These are phyloP conservation scores for Drosophila austrosaltans DNA, from an alignment of 2,888 invertebrate species.

Conservation along the genomic window DNA sequence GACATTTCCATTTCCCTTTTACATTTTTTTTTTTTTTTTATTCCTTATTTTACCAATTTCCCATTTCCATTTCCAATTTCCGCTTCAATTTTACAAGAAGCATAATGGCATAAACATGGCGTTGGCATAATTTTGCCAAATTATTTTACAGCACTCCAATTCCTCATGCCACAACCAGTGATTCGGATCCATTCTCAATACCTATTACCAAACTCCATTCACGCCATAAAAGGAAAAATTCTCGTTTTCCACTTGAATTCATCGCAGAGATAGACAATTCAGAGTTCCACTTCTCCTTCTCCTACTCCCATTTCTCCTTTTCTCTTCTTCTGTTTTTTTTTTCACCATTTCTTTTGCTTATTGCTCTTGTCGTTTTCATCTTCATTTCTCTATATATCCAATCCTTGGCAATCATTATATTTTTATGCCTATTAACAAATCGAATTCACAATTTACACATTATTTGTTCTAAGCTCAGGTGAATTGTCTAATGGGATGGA, in stretches of 20 bases:
- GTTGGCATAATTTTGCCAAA: constrained; percentile 13
- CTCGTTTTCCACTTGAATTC: constrained; percentile 62
- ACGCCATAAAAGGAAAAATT: constrained; percentile 34
- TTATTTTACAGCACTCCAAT: background rate
- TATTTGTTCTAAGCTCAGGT: constrained; percentile 61
- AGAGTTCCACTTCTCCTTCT: background rate
- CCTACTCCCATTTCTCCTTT: background rate
- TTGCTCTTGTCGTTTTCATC: background rate
- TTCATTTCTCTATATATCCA: background rate
- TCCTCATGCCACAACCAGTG: background rate
- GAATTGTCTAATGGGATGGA: constrained; percentile 64
- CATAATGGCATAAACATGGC: constrained; percentile 9
- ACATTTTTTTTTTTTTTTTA: background rate
- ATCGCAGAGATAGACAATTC: background rate
- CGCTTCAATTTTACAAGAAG: constrained; percentile 8
- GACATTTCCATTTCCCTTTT: constrained; percentile 20
- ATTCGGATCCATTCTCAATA: background rate
- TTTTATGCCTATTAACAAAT: constrained; percentile 75
- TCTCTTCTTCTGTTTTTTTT: background rate
- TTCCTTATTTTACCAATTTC: constrained; percentile 7
- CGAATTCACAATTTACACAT: constrained; percentile 60
- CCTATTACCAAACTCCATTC: background rate
- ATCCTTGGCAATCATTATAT: constrained; percentile 67
- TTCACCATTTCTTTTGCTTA: background rate
- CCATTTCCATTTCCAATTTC: constrained; percentile 14